Base-by-base conservation (phyloP, 2,888 invertebrate genomes). In the Ectemnius continuus region DNA sequence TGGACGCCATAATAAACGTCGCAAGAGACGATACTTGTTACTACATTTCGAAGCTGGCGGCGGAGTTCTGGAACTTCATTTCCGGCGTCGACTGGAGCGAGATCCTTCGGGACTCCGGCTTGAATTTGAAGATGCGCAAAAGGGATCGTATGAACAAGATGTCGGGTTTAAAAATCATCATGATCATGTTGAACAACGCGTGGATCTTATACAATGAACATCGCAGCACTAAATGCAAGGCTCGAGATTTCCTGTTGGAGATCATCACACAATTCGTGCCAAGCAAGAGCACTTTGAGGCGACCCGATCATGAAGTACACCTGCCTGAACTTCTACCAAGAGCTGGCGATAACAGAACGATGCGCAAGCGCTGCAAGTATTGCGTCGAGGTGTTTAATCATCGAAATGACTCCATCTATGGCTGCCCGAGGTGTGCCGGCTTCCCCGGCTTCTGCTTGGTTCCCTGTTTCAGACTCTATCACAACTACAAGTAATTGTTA, bases 381-480 rank as follows among this genome's bases (percentile, higher is more conserved):
- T 67, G 67, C 47, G 60, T 36, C 13, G 48, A 60, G 47, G 47
- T 48, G 20, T 48, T 60, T n/a, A 47, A 28, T 58, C 46, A 26
- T 58, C 45, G 60, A 8, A 14, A 28, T 8, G 60, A 67, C 6
- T 60, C 52, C 4, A 67, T 67, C 56, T 67, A 61, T 61, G 20
- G 23, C 14, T 67, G 61, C 20, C 36, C 61, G 16, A 45, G 56
- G 47, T 66, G 66, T 60, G 47, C 46, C 14, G 13, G 13, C 1
- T 59, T 47, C 28, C 46, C 69, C 11, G 58, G 58, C 8, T 36
- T 69, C 4, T 63, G 63, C 23, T 62, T 69, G 28, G 48, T 20
- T 2, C 63, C 69, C 18, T 59, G 69, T 16, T 66, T 66, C 23
- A 66, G 66, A 28, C 47, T 26, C 13, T 59, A 28, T 59, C 66